Evolutionary conservation across 2,888 invertebrate genomes (phyloP).

Genomic region (Myathropa florea): DNA sequence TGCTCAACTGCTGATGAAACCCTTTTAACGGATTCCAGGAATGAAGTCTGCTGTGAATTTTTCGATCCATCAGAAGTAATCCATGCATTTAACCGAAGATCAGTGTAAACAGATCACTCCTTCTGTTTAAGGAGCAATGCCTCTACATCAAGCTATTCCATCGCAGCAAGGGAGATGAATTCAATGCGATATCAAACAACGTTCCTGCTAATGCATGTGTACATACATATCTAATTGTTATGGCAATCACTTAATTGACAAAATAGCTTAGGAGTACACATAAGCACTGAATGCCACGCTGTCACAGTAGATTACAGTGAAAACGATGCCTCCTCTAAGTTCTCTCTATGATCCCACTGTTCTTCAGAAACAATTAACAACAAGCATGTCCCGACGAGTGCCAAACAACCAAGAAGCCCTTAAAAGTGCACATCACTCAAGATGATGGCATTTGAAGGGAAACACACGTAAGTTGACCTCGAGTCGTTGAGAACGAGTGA

Average conservation of each 20-base stretch:
- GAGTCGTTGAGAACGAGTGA: neutral
- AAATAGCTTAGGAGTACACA: neutral
- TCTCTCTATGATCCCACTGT: constrained; percentile 8
- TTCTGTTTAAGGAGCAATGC: neutral
- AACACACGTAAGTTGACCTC: neutral
- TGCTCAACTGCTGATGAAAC: neutral
- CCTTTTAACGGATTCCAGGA: neutral
- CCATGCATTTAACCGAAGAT: neutral
- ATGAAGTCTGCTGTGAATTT: no score
- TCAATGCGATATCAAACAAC: neutral
- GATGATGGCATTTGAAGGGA: constrained; percentile 35
- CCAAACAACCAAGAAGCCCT: constrained; percentile 39
- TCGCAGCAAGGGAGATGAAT: neutral
- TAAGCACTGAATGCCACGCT: constrained; percentile 4
- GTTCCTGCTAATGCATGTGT: neutral
- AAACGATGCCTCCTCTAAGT: constrained; percentile 16
- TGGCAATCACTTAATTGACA: neutral
- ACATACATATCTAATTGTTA: neutral
- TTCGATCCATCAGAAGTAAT: neutral
- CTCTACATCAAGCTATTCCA: no score
- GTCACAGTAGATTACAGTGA: constrained; percentile 36
- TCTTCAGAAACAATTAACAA: constrained; percentile 45
- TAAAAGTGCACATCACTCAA: constrained; percentile 46
- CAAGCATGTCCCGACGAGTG: constrained; percentile 11
- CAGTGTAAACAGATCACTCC: neutral